These are phyloP conservation scores for Peromyscus polionotus DNA, from an alignment of 2,113 vertebrate genomes.

Conservation along the genomic window DNA sequence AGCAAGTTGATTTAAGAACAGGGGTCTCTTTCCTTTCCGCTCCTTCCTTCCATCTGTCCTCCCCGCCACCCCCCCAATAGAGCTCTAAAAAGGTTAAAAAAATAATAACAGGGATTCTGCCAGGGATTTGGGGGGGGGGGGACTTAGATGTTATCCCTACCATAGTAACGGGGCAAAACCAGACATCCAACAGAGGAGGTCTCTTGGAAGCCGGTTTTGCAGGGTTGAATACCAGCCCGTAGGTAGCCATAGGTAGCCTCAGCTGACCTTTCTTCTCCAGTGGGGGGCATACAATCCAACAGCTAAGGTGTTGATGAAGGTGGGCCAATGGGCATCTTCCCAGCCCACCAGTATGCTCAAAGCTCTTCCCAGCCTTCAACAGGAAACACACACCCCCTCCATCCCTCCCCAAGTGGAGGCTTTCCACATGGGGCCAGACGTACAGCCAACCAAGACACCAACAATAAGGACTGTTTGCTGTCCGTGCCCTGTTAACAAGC, in stretches of 20 bases:
- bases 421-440: constrained; percentile 55
- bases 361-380: not conserved
- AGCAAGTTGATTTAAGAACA: not conserved
- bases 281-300: not conserved
- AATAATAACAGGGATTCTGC: not conserved
- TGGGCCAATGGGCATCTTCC: not conserved
- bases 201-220: not conserved
- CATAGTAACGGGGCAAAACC: not conserved
- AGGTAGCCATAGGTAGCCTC: not conserved
- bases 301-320: not conserved
- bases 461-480: constrained; percentile 37
- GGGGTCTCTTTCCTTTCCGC: too few relatives aligned
- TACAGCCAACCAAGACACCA: constrained; percentile 42
- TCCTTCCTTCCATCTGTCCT: too few relatives aligned
- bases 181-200: not conserved
- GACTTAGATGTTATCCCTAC: not conserved
- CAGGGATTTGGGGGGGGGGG: too few relatives aligned
- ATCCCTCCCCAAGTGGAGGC: not conserved
- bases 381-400: not conserved
- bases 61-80: too few relatives aligned
- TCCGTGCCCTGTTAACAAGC: not conserved
- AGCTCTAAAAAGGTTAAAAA: too few relatives aligned
- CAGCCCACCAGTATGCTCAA: not conserved
- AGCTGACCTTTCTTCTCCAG: not conserved
- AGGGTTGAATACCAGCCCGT: not conserved